These are phyloP conservation scores for Vidua chalybeata DNA, from an alignment of 2,113 vertebrate genomes.

Conservation along the genomic window DNA sequence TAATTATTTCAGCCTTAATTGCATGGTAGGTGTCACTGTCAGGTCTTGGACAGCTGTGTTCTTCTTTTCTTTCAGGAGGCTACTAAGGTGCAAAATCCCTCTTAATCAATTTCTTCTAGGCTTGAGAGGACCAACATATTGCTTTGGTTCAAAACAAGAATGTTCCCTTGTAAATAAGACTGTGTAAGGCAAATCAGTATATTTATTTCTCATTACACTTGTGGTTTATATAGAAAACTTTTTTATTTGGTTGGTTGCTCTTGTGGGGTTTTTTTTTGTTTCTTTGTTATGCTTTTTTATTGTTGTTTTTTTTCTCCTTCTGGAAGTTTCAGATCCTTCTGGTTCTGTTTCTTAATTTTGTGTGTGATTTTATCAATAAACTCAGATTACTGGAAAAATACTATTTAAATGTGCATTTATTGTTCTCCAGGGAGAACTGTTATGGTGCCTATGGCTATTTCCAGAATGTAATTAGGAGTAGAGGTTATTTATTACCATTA, in stretches of 20 bases:
- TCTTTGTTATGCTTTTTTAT: neutral
- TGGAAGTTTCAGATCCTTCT: neutral
- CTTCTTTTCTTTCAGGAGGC: neutral
- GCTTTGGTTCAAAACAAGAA: neutral
- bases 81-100: neutral
- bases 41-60: neutral
- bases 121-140: neutral
- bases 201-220: neutral
- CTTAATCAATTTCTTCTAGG: neutral
- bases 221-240: neutral
- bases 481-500: neutral
- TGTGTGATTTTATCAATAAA: neutral
- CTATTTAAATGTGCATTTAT: neutral
- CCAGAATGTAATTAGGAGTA: neutral
- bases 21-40: neutral
- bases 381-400: neutral
- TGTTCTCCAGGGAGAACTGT: neutral
- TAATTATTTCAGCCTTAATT: neutral
- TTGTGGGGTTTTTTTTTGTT: neutral
- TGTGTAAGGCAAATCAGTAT: neutral
- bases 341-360: neutral
- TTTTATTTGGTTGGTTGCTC: neutral
- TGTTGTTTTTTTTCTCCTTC: rapidly evolving
- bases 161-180: neutral
- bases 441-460: neutral